Base-by-base conservation (phyloP, 2,113 vertebrate species). In the Phaethon lepturus region DNA sequence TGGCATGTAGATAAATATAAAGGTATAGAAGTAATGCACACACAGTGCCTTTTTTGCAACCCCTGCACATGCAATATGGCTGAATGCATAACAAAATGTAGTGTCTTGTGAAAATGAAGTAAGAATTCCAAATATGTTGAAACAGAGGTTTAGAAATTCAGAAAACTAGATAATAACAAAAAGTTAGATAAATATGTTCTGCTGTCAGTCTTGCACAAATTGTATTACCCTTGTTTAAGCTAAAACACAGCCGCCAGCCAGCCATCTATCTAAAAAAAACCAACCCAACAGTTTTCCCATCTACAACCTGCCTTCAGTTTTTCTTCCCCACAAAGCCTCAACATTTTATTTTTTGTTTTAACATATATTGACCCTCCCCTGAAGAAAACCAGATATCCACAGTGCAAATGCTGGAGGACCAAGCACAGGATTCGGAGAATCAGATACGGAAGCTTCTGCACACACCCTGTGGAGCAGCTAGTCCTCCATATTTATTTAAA, bases 1-100 rank as follows among this genome's bases (percentile, higher is more conserved):
- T 96, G 93, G 94, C 94, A 91, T 86, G 59, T 28, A 91, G 81
- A 96, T 63, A 93, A 96, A 96, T 93, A 86, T 8, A 94, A 95
- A 97, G 93, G 88, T 94, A 96, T 95, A 86, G 74, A 56, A 62
- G 53, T 59, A 90, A 89, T 67, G 77, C 62, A 47, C 49, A 73
- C 44, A 33, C 1, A 76, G 53, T 56, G 69, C 52, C 44, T 93
- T 63, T 96, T 90, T 45, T 90, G 66, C 78, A 87, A 94, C 58
- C 56, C 38, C 68, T 77, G 44, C 31, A 68, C 76, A 28, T 14
- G 49, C 81, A 72, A 24, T 62, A 53, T 22, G 90, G 66, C 50
- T 35, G 74, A 76, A 80, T 42, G 60, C 72, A 31, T 53, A 40
- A 71, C 49, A 82, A 88, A 91, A 93, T 19, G 38, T 13, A 84